phyloP scores from a whole-genome alignment of 1,140 invertebrate genomes.

The Ectropis grisescens region DNA sequence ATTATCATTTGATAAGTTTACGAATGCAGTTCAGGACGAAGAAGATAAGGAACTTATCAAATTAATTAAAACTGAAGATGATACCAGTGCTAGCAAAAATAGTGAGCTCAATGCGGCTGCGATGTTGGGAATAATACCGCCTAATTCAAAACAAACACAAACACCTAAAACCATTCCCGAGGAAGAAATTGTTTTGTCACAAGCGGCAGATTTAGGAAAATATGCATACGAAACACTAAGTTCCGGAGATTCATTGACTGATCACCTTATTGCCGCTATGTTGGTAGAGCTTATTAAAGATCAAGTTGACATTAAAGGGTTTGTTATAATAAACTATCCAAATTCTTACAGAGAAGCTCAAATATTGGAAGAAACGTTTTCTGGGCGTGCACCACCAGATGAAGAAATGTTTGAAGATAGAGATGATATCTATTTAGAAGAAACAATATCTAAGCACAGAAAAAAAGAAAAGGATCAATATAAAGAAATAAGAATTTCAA shows the following conservation, averaged over 20 bases:
- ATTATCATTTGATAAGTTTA: constrained; percentile 55
- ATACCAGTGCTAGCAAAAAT: constrained; percentile 25
- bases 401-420: constrained; percentile 31
- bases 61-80: constrained; percentile 43
- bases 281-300: constrained; percentile 73
- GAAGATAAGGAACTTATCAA: constrained; percentile 47
- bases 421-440: constrained; percentile 61
- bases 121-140: constrained; percentile 23
- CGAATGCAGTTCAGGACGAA: constrained; percentile 30
- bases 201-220: constrained; percentile 69
- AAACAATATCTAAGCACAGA: constrained; percentile 46
- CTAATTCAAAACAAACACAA: constrained; percentile 68
- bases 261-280: constrained; percentile 69
- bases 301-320: constrained; percentile 65
- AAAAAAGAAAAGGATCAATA: constrained; percentile 47
- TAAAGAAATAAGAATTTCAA: constrained; percentile 48
- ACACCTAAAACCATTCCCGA: constrained; percentile 72
- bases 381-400: constrained; percentile 41
- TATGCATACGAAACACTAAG: constrained; percentile 68
- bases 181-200: constrained; percentile 66
- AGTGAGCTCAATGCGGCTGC: constrained; percentile 22
- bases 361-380: constrained; percentile 69
- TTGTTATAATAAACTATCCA: constrained; percentile 75
- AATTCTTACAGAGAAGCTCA: constrained; percentile 69
- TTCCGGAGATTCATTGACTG: constrained; percentile 66